phyloP scores from a whole-genome alignment of 2,113 vertebrate species.

The Syngnathus floridae region DNA sequence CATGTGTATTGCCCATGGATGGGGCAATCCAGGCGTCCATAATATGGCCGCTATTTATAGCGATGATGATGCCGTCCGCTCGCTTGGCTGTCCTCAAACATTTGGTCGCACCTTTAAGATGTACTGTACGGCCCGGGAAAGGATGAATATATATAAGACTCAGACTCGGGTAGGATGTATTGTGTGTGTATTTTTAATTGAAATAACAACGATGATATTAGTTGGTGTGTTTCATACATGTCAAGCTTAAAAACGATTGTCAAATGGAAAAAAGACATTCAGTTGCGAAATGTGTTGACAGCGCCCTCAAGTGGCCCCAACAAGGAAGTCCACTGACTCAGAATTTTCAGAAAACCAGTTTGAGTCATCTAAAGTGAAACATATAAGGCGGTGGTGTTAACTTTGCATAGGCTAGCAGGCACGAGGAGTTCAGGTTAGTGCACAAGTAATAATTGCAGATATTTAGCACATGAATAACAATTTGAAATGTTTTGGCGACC shows the following conservation, averaged over 20 bases:
- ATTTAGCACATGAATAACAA: conserved; percentile 5
- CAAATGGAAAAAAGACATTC: background rate
- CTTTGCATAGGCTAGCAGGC: conserved; percentile 47
- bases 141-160: too few relatives aligned
- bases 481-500: background rate
- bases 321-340: background rate
- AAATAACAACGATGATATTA: conserved; percentile 9
- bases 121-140: background rate
- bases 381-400: background rate
- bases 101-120: conserved; percentile 34
- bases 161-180: conserved; percentile 1
- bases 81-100: conserved; percentile 20
- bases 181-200: conserved; percentile 40
- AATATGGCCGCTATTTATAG: conserved; percentile 60
- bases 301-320: conserved; percentile 59
- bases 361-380: background rate
- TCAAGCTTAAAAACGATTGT: conserved; percentile 1
- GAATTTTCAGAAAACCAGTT: background rate
- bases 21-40: conserved; percentile 30
- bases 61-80: conserved; percentile 29
- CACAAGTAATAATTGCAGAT: background rate
- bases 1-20: conserved; percentile 23
- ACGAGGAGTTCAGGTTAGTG: conserved; percentile 1
- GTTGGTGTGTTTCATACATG: background rate
- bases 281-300: conserved; percentile 7